Conservation (phyloP, 2,888 invertebrate species). For the Eustalomyia histrio region DNA sequence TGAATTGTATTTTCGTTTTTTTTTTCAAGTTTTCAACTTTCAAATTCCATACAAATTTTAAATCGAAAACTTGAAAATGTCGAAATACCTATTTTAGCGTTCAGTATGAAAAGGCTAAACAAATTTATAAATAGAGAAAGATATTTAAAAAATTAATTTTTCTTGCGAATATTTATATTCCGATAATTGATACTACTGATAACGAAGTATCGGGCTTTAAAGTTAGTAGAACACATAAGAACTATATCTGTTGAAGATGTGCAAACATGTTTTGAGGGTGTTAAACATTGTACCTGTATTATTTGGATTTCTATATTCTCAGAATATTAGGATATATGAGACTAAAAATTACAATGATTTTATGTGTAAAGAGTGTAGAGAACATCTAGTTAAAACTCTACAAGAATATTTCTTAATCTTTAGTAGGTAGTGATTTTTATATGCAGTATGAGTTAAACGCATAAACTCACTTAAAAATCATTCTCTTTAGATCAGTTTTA, state of each 20-base stretch:
- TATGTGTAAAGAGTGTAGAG: not conserved
- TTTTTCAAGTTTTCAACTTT: no score
- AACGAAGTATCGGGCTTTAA: no score
- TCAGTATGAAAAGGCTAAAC: no score
- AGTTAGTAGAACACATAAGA: not conserved
- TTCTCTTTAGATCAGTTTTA: conserved; percentile 41
- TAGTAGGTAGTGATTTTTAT: conserved; percentile 18
- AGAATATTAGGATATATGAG: conserved; percentile 7
- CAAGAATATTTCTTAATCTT: not conserved
- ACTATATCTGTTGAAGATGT: conserved; percentile 33
- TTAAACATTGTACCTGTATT: conserved; percentile 11
- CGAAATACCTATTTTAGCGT: no score
- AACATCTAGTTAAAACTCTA: not conserved
- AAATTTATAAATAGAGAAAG: no score
- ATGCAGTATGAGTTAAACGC: not conserved
- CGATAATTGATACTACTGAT: no score
- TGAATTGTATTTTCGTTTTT: no score
- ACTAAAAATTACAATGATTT: not conserved
- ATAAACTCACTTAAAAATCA: conserved; percentile 8
- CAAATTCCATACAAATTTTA: no score
- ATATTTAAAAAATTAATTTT: no score
- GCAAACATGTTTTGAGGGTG: conserved; percentile 37
- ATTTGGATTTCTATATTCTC: conserved; percentile 13
- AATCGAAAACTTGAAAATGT: no score
- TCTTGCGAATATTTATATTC: no score